Conservation (phyloP, 2,797 vertebrate species). For the Luscinia megarhynchos region DNA sequence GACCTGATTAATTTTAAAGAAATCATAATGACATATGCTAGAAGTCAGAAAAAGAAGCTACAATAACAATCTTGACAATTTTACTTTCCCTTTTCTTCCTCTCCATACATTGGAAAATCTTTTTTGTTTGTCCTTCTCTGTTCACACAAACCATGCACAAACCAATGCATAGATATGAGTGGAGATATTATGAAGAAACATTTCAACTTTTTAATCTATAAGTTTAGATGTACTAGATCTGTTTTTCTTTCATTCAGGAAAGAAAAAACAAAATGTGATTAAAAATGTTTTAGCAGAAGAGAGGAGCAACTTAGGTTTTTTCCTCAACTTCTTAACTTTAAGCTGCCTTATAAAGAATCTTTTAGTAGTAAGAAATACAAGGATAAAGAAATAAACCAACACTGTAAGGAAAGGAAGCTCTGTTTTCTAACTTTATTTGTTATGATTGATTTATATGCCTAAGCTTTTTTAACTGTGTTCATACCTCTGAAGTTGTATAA, state of each 20-base stretch:
- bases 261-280: not conserved
- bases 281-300: not conserved
- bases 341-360: not conserved
- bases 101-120: not conserved
- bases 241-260: not conserved
- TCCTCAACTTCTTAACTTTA: not conserved
- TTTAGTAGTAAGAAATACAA: not conserved
- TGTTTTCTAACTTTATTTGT: not conserved
- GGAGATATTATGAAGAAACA: not conserved
- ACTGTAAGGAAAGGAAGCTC: not conserved
- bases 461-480: not conserved
- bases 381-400: not conserved
- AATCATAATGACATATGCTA: fast-evolving
- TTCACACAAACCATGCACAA: not conserved
- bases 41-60: not conserved
- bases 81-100: not conserved
- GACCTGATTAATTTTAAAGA: not conserved
- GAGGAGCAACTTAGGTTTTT: not conserved
- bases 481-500: not conserved
- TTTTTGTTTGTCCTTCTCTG: not conserved
- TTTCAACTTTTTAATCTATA: not conserved
- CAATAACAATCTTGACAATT: not conserved
- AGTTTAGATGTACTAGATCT: not conserved
- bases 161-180: not conserved
- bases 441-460: not conserved